Evolutionary conservation across 2,888 invertebrate species (phyloP), one percentile per base, ranked within the genome.

Genomic region (Vannuccia rotundouncinata): DNA sequence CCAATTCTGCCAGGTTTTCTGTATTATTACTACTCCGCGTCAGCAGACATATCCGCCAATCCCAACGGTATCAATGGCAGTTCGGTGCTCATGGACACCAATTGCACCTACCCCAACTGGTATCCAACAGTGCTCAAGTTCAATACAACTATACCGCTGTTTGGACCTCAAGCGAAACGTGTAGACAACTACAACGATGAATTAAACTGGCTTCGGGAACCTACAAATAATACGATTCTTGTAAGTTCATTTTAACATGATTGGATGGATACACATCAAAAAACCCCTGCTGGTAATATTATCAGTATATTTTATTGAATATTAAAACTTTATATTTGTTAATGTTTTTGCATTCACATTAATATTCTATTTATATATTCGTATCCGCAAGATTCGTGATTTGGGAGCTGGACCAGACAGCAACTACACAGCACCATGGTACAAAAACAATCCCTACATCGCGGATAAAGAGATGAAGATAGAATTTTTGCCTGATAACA

Each of bases 1-100:
- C 79, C 84, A 95, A 86, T 94, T 84, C 96, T 97, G 89, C 97
- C 97, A 0, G 97, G 97, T 79, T 94, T 98, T 92, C 95, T 96
- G 94, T 97, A 97, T 86, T 95, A 95, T 85, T 95, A 95, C 86
- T 89, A 97, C 73, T 95, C 96, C 0, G 93, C 95, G 0, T 93
- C 95, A 0, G 95, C 98, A 0, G 97, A 98, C 87, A 94, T 98
- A 0, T 93, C 96, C 0, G 91, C 95, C 0, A 96, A 95, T 88
- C 93, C 93, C 0, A 92, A 93, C 84, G 93, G 95, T 82, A 95
- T 88, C 66, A 88, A 88, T 84, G 93, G 95, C 79, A 95, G 95
- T 87, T 92, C 95, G 0, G 91, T 97, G 82, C 95, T 96, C 87
- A 98, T 96, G 86, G 91, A 96, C 0, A 94, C 95, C 0, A 95